Evolutionary conservation across 2,888 invertebrate genomes (phyloP), one percentile per base, ranked within the genome.

Genomic region (Lucinisca nassula): DNA sequence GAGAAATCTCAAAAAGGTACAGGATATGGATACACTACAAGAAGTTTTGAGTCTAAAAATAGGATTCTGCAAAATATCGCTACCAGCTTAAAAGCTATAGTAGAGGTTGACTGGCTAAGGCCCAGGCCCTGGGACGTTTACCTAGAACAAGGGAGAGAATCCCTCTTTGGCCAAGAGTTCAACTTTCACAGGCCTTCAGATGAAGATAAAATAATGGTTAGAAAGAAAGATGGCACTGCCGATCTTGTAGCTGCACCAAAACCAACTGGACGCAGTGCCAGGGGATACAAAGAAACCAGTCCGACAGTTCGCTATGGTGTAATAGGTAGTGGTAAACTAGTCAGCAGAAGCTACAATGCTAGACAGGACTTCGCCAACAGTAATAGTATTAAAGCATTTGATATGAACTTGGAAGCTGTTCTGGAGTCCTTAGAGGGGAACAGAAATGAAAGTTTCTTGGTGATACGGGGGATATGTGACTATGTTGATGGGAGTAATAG

Each of bases 391-490:
- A 97, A 98, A 55, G 99, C 99, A 0, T 99, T 98, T 96, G 99
- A 99, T 96, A 98, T 98, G 90, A 99, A 99, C 96, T 98, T 99
- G 96, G 99, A 99, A 96, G 98, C 98, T 0, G 99, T 99, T 32
- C 97, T 99, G 79, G 99, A 99, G 96, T 98, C 99, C 93, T 86
- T 96, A 38, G 95, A 95, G 79, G 95, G 95, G 0, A 95, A 93
- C 82, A 84, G 98, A 98, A 95, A 96, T 82, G 94, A 95, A 67
- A 99, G 98, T 96, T 97, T 97, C 95, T 94, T 97, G 21, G 95
- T 97, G 79, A 97, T 97, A 88, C 92, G 97, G 96, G 99, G 99
- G 81, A 98, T 99, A 93, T 98, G 99, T 0, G 99, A 99, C 96
- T 99, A 99, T 96, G 95, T 98, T 96, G 99, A 99, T 95, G 99